Conservation (phyloP, 1,140 invertebrate genomes). For the Coelopa frigida region DNA sequence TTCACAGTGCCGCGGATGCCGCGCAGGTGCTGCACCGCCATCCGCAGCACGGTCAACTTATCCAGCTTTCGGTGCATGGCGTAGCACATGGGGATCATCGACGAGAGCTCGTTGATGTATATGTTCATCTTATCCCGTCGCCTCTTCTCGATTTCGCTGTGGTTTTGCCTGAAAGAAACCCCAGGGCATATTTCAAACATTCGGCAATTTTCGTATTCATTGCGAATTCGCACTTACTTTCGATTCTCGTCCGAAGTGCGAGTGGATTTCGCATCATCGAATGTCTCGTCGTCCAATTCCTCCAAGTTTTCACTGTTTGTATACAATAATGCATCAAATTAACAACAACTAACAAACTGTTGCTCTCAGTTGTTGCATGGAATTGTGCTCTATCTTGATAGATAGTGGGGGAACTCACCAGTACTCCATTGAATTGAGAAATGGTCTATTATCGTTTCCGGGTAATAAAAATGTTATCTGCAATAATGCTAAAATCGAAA, state of each 20-base stretch:
- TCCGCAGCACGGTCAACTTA: conserved; percentile 85
- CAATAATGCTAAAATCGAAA: too few species aligned
- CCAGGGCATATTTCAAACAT: neutral
- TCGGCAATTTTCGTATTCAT: neutral
- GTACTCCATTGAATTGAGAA: too few species aligned
- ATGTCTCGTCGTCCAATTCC: conserved; percentile 53
- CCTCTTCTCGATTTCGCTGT: conserved; percentile 93
- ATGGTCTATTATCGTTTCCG: too few species aligned
- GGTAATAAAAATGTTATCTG: too few species aligned
- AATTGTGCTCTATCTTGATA: too few species aligned
- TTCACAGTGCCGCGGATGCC: conserved; percentile 68
- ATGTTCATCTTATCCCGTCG: conserved; percentile 94
- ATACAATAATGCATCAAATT: too few species aligned
- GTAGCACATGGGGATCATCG: conserved; percentile 89
- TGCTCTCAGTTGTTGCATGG: too few species aligned
- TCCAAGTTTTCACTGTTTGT: conserved; percentile 52
- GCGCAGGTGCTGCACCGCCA: conserved; percentile 91
- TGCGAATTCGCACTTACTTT: conserved; percentile 60
- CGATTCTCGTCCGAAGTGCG: conserved; percentile 59
- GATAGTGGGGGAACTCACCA: too few species aligned
- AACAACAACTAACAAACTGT: too few species aligned
- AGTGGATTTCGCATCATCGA: conserved; percentile 54
- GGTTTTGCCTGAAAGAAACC: conserved; percentile 67
- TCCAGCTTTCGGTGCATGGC: conserved; percentile 88
- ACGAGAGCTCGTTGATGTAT: conserved; percentile 84